Base-by-base conservation (phyloP, 2,888 invertebrate species). In the Molanna angustata region DNA sequence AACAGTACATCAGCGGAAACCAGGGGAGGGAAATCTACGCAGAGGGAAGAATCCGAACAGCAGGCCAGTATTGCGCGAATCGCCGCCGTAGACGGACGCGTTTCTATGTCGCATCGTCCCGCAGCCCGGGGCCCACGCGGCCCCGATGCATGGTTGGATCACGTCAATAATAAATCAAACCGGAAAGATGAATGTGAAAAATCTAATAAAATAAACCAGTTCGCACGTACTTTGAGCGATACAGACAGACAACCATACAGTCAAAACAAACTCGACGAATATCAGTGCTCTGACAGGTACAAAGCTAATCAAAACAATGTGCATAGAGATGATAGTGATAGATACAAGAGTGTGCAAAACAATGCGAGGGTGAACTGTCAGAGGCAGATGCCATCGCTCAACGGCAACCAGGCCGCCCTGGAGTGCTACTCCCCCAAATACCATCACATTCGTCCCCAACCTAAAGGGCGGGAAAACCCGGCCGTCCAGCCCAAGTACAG, bases 391-490 rank as follows among this genome's bases (percentile, higher is more conserved):
- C 19, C 44, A 35, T 40, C 17, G 14, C 49, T 40, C 18, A 58
- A 58, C 19, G 50, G 55, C 31, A 53, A 50, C 40, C 56, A 52
- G 35, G 50, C 50, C 16, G 47, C 51, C 70, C 60, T 67, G 74
- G 77, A 77, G 66, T 74, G 75, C 70, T 77, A 76, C 61, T 77
- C 76, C 44, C 77, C 77, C 55, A 64, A 71, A 56, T 77, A 77
- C 61, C 77, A 77, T 62, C 76, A 76, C 53, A 74, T 76, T 61
- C 72, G 76, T 14, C 57, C 57, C 4, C 57, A 66, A 73, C 76
- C 45, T 27, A 53, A 42, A 31, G 54, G 49, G 44, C 43, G 43
- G 41, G 53, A 52, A 21, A 17, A 21, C 32, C 14, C 49, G 27
- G 35, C 32, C 4, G n/a, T 11, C 22, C 41, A 39, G 27, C 18